These are phyloP conservation scores for Coregonus suidteri DNA, from an alignment of 2,797 vertebrate genomes.

Conservation along the genomic window DNA sequence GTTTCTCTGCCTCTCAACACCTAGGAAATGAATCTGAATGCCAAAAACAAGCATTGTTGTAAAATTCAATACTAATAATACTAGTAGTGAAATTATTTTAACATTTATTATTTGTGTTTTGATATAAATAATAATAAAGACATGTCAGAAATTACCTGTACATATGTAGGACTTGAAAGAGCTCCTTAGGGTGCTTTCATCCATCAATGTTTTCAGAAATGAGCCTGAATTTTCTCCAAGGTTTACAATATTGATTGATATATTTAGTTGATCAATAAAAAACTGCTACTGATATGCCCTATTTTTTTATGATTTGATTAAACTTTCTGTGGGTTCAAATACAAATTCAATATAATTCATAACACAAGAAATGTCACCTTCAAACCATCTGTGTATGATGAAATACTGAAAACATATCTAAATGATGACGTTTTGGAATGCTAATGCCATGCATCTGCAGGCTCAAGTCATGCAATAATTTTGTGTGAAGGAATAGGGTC, in stretches of 20 bases:
- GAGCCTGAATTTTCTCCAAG: constrained; percentile 49
- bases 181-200: constrained; percentile 41
- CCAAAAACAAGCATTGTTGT: constrained; percentile 74
- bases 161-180: constrained; percentile 57
- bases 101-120: constrained; percentile 72
- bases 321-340: constrained; percentile 32
- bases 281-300: constrained; percentile 46
- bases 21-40: constrained; percentile 67
- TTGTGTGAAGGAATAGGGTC: constrained; percentile 37
- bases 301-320: constrained; percentile 20
- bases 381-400: constrained; percentile 33
- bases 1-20: constrained; percentile 64
- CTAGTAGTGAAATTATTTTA: constrained; percentile 64
- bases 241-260: constrained; percentile 46
- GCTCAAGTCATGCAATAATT: constrained; percentile 38
- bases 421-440: constrained; percentile 26
- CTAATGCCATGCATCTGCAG: constrained; percentile 18
- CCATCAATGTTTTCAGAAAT: constrained; percentile 43
- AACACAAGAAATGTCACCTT: constrained; percentile 1
- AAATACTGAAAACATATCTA: constrained; percentile 24
- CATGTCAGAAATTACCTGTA: constrained; percentile 66
- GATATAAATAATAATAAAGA: constrained; percentile 60
- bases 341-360: constrained; percentile 12
- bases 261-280: constrained; percentile 37
- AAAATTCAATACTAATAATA: constrained; percentile 69